Base-by-base conservation (phyloP, 2,888 invertebrate species). In the Sisyra nigra region DNA sequence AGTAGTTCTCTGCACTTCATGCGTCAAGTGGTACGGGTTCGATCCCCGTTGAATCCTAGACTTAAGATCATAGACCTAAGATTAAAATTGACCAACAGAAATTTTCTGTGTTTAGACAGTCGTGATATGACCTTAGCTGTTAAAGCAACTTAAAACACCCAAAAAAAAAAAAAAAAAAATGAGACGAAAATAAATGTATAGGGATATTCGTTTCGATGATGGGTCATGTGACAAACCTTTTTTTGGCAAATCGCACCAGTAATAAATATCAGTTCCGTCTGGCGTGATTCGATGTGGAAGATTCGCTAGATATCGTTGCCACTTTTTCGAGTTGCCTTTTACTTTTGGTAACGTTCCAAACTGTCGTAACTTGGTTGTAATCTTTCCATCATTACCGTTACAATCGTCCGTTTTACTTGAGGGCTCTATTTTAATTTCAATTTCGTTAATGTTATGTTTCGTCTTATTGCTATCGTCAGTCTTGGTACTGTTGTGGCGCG, bases 251-350 rank as follows among this genome's bases (percentile, higher is more conserved):
- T 86, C 85, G 68, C 86, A 86, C 84, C 86, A 85, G 68, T 86
- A 86, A 70, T 80, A 83, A 58, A 86, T 77, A 58, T 78, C 76
- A 48, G 86, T 86, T 53, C 86, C 86, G 65, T 87, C 86, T 19
- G 84, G 78, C 45, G 85, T 83, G 54, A 76, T 72, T 49, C 83
- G 72, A 58, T 77, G 80, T 46, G 84, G 84, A 49, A 84, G 82
- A 55, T 71, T 62, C 47, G 65, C 50, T 49, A 61, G 55, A 45
- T 58, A 57, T 56, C 29, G 62, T 48, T 51, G 51, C 31, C 7
- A 52, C 45, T 50, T 53, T 48, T 52, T 54, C 30, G 47, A 52
- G 17, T 45, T 48, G 40, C 47, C 36, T 45, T 55, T 55, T 47
- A 53, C 55, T 49, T 63, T 61, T 7, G 72, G 72, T 54, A 72